phyloP scores from a whole-genome alignment of 92 coral and sea anemone genomes.

The Palythoa heliodiscus region DNA sequence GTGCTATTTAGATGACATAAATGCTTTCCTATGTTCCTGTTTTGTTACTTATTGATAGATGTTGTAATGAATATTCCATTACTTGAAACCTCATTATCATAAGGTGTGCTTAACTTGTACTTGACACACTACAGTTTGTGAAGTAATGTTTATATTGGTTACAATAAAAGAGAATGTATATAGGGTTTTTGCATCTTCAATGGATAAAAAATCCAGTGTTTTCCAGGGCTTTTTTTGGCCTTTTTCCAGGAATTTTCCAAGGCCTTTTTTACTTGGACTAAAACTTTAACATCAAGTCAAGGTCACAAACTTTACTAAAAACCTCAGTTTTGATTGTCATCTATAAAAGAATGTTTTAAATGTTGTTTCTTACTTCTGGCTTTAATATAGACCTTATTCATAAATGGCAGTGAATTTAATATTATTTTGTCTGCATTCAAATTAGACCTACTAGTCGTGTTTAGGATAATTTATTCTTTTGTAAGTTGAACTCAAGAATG shows the following conservation, averaged over 20 bases:
- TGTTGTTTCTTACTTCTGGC: not conserved
- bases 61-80: slow-evolving; percentile 10
- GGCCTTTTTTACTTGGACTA: slow-evolving; percentile 4
- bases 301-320: not conserved
- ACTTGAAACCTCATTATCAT: slow-evolving; percentile 14
- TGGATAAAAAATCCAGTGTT: not conserved
- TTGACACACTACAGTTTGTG: slow-evolving; percentile 13
- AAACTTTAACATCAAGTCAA: not conserved
- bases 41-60: slow-evolving; percentile 5
- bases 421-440: too few relatives aligned
- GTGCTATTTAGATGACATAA: slow-evolving; percentile 24
- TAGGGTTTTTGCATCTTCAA: slow-evolving; percentile 19
- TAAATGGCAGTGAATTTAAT: too few relatives aligned
- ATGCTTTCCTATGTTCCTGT: slow-evolving; percentile 18
- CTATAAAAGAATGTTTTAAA: not conserved
- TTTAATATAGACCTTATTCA: too few relatives aligned
- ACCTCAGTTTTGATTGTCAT: not conserved
- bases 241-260: not conserved
- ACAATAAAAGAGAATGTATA: slow-evolving; percentile 7
- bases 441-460: not conserved
- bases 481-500: too few relatives aligned
- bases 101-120: slow-evolving; percentile 5
- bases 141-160: slow-evolving; percentile 21
- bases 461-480: not conserved
- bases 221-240: not conserved